These are phyloP conservation scores for Tylochromis polylepis DNA, from an alignment of 2,113 vertebrate species.

Conservation along the genomic window DNA sequence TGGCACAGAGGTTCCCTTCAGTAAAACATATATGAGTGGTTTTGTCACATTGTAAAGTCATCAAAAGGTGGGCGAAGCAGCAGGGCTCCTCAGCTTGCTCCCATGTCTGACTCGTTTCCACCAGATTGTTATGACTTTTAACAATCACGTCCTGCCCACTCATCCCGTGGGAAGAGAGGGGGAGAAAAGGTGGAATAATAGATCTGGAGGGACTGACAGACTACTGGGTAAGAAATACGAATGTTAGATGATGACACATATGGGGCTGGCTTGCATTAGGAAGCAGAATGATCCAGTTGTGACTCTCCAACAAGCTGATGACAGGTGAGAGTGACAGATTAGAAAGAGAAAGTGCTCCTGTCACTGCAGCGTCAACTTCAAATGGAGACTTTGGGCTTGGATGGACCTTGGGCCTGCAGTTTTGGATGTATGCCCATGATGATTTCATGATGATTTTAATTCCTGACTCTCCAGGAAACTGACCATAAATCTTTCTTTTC, in stretches of 20 bases:
- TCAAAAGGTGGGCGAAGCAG: constrained; percentile 64
- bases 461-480: not conserved
- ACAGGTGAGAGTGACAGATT: not conserved
- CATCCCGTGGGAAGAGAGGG: constrained; percentile 2
- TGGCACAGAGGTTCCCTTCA: not conserved
- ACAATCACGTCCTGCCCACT: constrained; percentile 62
- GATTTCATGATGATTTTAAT: not conserved
- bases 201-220: not conserved
- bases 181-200: not conserved
- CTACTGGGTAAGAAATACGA: not conserved
- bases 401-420: not conserved
- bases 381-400: not conserved
- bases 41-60: constrained; percentile 70
- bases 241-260: not conserved
- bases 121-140: constrained; percentile 65
- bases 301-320: not conserved
- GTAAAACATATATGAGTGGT: constrained; percentile 23
- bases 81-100: constrained; percentile 41
- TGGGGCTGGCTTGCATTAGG: not conserved
- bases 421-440: not conserved
- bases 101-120: constrained; percentile 58
- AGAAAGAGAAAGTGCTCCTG: not conserved
- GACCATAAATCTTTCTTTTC: not conserved
- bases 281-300: not conserved
- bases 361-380: not conserved